Evolutionary conservation across 2,113 vertebrate genomes (phyloP), one percentile per base, ranked within the genome.

Genomic region (Rhinolophus ferrumequinum): DNA sequence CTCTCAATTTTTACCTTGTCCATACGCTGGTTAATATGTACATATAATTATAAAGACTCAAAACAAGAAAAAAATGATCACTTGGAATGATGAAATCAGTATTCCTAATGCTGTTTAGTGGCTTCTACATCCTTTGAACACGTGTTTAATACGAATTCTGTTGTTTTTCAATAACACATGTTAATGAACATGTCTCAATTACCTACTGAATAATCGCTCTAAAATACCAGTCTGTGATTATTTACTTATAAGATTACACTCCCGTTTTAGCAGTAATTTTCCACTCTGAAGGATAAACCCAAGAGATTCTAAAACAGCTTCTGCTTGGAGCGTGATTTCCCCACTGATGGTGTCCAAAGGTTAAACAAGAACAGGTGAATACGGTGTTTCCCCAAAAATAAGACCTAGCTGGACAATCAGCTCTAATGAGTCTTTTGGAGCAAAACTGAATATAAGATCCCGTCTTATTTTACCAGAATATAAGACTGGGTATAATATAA

Each of bases 151-250:
- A 96, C 56, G 41, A 88, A 69, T 81, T 87, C 12, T 92, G 95
- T 88, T 96, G 93, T 94, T 96, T 96, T 96, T 83, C 90, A 96
- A 67, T 90, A 95, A 28, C 81, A 15, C 73, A 86, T 92, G 76
- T 73, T 88, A 93, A 91, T 95, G 88, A 96, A 88, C 70, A 92
- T 52, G 9, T 90, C 30, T 94, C 73, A 93, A 77, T 96, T 96
- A 96, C 41, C 62, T 90, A 93, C 4, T 52, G 79, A 96, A 82
- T 93, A 94, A 94, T 88, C 66, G 84, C 52, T 95, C 33, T 88
- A 95, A 94, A 92, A 93, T 93, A 82, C 38, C 77, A 50, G 6
- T 30, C 52, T 76, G 13, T 88, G 88, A 72, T 97, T 93, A 96
- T 75, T 97, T 97, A 88, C 95, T 95, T 72, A 73, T 90, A 76